Percentiles rank a stretch among this genome's conserved stretches.
phyloP scores from a whole-genome alignment of 2,797 vertebrate species.

The Odontamblyopus lacepedii region DNA sequence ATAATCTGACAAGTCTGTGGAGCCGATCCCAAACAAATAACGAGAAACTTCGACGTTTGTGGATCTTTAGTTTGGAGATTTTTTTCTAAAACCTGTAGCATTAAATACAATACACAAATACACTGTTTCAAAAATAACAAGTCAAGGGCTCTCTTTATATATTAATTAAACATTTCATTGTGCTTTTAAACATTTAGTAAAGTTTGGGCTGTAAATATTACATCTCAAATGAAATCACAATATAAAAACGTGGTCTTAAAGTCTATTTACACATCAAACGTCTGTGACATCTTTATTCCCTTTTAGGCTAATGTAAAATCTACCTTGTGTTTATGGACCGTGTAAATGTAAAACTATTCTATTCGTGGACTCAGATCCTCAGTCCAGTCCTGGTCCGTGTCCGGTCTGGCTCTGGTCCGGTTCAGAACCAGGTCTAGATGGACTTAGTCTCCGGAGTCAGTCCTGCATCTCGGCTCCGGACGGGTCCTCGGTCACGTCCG shows the following conservation, averaged over 20 bases:
- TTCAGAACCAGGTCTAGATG: constrained; percentile 32
- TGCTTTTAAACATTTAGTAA: background rate
- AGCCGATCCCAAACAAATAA: no score
- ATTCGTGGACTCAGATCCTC: constrained; percentile 35
- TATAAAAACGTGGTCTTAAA: background rate
- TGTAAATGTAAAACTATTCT: constrained; percentile 5
- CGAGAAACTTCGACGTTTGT: no score
- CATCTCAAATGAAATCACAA: background rate
- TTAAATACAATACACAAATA: no score
- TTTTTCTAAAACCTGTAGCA: no score
- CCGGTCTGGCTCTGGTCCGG: constrained; percentile 5
- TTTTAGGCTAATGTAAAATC: constrained; percentile 7
- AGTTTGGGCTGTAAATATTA: background rate
- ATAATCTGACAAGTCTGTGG: no score
- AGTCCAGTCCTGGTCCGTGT: constrained; percentile 13
- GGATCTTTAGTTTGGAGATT: no score
- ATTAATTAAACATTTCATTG: background rate
- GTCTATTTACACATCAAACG: background rate
- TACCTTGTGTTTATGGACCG: background rate
- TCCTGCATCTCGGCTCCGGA: constrained; percentile 50
- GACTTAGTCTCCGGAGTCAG: constrained; percentile 51
- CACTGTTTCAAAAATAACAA: background rate
- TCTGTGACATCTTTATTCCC: background rate
- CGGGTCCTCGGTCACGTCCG: constrained; percentile 40
- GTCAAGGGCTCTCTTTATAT: background rate